Evolutionary conservation across 2,888 invertebrate species (phyloP).

Genomic region (Zonitis immaculata): DNA sequence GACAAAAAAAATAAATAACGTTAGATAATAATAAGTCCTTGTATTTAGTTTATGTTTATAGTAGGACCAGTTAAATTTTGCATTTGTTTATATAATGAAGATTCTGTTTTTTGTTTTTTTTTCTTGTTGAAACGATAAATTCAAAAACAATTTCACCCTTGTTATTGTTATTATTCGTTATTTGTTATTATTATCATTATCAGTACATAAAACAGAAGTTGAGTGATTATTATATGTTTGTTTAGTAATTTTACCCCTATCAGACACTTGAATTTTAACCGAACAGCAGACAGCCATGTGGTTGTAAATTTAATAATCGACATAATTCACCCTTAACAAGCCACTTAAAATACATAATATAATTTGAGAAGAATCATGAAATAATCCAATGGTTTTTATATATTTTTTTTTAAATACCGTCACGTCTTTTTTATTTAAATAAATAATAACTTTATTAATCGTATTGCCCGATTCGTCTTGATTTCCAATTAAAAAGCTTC

Average conservation of each 20-base stretch:
- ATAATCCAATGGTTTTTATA: no score
- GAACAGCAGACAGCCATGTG: conserved; percentile 11
- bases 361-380: conserved; percentile 4
- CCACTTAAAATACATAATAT: conserved; percentile 1
- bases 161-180: neutral
- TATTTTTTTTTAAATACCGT: no score
- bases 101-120: neutral
- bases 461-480: no score
- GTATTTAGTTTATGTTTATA: no score
- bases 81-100: neutral
- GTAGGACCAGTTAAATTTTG: no score
- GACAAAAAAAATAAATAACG: neutral
- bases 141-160: neutral
- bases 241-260: conserved; percentile 13
- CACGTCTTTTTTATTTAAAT: no score
- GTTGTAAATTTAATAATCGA: conserved; percentile 2
- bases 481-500: no score
- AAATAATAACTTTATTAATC: no score
- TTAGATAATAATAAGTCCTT: no score
- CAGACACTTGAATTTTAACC: conserved; percentile 7
- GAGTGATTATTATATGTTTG: conserved; percentile 10
- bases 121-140: no score
- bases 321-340: conserved; percentile 11
- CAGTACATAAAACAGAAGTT: conserved; percentile 8
- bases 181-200: no score